Conservation (phyloP, 1,140 invertebrate species). For the Habropoda laboriosa region DNA sequence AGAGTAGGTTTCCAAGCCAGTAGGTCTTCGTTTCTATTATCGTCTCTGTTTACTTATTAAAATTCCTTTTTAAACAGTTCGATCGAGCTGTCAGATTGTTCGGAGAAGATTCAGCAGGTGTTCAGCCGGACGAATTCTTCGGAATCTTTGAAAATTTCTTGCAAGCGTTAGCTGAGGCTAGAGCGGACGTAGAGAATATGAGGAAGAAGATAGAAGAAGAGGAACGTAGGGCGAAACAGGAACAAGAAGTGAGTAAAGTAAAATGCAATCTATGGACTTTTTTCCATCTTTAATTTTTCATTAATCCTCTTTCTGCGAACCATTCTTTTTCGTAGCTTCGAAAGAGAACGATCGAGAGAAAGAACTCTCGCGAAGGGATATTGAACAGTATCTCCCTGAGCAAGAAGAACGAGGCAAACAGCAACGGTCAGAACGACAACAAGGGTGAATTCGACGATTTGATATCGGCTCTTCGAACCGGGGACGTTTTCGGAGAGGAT, state of each 20-base stretch:
- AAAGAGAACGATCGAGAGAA: conserved; percentile 93
- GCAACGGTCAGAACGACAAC: conserved; percentile 83
- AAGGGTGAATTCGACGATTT: conserved; percentile 98
- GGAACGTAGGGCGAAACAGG: conserved; percentile 93
- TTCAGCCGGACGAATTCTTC: conserved; percentile 98
- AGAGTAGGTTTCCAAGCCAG: conserved; percentile 82
- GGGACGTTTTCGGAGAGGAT: conserved; percentile 98
- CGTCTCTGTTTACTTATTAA: neutral
- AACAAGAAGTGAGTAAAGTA: conserved; percentile 89
- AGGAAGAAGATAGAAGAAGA: conserved; percentile 94
- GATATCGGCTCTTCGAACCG: conserved; percentile 96
- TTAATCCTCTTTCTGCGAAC: neutral
- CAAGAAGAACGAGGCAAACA: conserved; percentile 82
- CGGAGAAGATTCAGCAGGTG: conserved; percentile 92
- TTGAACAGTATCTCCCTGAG: conserved; percentile 82
- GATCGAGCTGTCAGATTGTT: conserved; percentile 93
- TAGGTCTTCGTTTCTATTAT: neutral
- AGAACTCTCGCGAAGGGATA: conserved; percentile 88
- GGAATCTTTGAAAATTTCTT: conserved; percentile 96
- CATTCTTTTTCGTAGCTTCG: conserved; percentile 84
- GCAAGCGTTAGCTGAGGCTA: conserved; percentile 91
- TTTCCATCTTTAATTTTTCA: too few species aligned
- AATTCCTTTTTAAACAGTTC: conserved; percentile 83
- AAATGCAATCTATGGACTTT: neutral
- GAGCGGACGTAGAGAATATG: conserved; percentile 94